A percentile compares a stretch with the other conserved stretches of the same genome.
Evolutionary conservation across 1,140 invertebrate genomes (phyloP).

Genomic region (Zaprionus nigranus): DNA sequence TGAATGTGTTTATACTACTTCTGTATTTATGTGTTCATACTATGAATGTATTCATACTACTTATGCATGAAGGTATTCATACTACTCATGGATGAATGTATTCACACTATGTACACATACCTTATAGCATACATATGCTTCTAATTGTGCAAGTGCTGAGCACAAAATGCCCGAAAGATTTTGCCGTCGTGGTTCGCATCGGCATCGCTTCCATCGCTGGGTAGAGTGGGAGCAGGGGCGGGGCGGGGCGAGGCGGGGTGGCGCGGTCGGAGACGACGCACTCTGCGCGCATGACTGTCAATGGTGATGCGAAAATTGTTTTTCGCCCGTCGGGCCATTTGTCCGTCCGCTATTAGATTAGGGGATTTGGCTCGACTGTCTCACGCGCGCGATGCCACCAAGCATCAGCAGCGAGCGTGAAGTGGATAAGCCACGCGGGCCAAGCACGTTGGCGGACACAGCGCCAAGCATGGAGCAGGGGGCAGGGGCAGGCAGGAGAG

Average conservation of each 20-base stretch:
- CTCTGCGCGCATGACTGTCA: conserved; percentile 75
- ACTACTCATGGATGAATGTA: neutral
- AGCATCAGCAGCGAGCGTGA: neutral
- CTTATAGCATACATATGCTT: conserved; percentile 20
- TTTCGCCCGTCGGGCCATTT: conserved; percentile 53
- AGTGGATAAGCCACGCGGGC: neutral
- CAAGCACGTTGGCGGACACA: neutral
- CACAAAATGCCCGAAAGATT: conserved; percentile 34
- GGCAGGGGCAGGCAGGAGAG: neutral
- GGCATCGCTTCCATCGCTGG: conserved; percentile 1
- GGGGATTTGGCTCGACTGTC: conserved; percentile 31
- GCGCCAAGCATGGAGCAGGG: too few relatives aligned
- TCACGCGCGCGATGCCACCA: neutral
- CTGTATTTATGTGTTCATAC: neutral
- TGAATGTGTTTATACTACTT: neutral
- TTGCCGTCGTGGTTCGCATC: conserved; percentile 8
- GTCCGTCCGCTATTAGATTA: conserved; percentile 54
- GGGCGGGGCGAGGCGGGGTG: neutral
- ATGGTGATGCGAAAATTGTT: conserved; percentile 71
- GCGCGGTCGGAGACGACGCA: conserved; percentile 42
- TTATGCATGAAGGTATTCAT: neutral
- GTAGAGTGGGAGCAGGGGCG: conserved; percentile 14
- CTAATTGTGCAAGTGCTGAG: conserved; percentile 26
- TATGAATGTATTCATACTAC: neutral
- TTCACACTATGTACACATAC: conserved; percentile 3